Conservation (phyloP, 2,797 vertebrate species). For the Oreochromis grahami region DNA sequence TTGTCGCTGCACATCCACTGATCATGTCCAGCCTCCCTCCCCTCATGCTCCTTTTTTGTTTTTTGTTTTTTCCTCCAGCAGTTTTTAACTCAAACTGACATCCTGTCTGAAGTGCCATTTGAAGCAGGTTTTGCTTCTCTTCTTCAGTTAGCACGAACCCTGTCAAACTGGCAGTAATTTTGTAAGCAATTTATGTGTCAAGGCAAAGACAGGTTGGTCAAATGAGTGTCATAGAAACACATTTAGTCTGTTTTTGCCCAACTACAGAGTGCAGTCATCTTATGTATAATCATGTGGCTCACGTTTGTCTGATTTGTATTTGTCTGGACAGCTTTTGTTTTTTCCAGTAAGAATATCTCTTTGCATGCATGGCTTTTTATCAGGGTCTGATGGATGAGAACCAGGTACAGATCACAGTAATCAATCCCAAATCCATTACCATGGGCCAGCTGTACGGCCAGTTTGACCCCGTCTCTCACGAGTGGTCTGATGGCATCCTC, state of each 20-base stretch:
- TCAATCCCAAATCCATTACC: slow-evolving; percentile 91
- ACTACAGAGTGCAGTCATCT: not conserved
- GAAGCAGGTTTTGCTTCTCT: slow-evolving; percentile 11
- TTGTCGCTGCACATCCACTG: slow-evolving; percentile 42
- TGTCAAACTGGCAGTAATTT: slow-evolving; percentile 7
- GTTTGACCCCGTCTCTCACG: slow-evolving; percentile 87
- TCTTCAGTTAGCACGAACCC: slow-evolving; percentile 1
- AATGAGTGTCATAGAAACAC: not conserved
- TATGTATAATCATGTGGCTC: not conserved
- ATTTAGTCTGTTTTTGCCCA: not conserved
- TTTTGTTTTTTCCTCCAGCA: not conserved
- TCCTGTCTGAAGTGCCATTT: slow-evolving; percentile 18
- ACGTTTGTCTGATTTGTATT: not conserved
- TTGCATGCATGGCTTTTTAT: not conserved
- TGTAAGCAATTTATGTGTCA: not conserved
- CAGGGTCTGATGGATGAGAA: slow-evolving; percentile 90
- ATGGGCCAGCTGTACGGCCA: slow-evolving; percentile 93
- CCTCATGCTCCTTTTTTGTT: not conserved
- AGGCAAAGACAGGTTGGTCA: not conserved
- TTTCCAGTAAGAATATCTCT: not conserved
- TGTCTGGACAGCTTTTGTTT: not conserved
- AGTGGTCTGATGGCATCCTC: slow-evolving; percentile 91
- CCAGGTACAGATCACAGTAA: slow-evolving; percentile 86
- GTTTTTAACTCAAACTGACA: slow-evolving; percentile 49
- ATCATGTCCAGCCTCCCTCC: slow-evolving; percentile 35